A percentile compares a stretch with the other conserved stretches of the same genome.
Evolutionary conservation across 1,140 invertebrate genomes (phyloP).

Genomic region (Drosophila quadrilineata): DNA sequence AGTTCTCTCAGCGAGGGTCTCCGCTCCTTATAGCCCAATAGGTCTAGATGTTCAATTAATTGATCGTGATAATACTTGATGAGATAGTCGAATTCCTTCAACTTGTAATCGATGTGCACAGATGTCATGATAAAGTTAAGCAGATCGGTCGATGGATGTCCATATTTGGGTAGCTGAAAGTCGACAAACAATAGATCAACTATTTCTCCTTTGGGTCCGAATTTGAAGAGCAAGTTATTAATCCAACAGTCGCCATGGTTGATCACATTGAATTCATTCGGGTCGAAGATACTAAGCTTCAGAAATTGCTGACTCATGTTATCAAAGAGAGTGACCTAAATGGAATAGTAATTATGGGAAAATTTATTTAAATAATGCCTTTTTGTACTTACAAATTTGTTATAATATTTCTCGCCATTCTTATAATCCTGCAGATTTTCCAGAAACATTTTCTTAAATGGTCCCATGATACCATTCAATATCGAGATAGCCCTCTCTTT

Average conservation of each 20-base stretch:
- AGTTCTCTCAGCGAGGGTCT: constrained; percentile 44
- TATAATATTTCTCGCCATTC: constrained; percentile 47
- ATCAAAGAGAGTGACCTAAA: constrained; percentile 15
- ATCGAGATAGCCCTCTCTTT: constrained; percentile 14
- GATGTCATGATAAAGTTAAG: constrained; percentile 55
- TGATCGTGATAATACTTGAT: constrained; percentile 52
- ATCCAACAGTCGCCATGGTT: constrained; percentile 86
- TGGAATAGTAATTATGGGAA: background rate
- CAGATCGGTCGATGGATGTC: constrained; percentile 53
- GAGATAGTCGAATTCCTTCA: constrained; percentile 52
- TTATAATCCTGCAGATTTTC: constrained; percentile 41
- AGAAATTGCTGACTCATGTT: constrained; percentile 26
- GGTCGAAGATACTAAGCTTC: constrained; percentile 37
- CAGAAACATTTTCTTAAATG: constrained; percentile 50
- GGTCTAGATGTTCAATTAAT: constrained; percentile 37
- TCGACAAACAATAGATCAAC: constrained; percentile 52
- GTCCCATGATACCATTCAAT: constrained; percentile 28
- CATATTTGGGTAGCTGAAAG: constrained; percentile 53
- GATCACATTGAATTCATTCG: constrained; percentile 83
- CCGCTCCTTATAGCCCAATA: constrained; percentile 40
- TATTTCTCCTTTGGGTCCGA: constrained; percentile 61
- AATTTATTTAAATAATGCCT: background rate
- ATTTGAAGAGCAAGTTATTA: constrained; percentile 85
- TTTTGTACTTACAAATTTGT: constrained; percentile 48
- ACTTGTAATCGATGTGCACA: constrained; percentile 38